phyloP scores from a whole-genome alignment of 2,888 invertebrate species.

The Scaptomyza caliginosa region DNA sequence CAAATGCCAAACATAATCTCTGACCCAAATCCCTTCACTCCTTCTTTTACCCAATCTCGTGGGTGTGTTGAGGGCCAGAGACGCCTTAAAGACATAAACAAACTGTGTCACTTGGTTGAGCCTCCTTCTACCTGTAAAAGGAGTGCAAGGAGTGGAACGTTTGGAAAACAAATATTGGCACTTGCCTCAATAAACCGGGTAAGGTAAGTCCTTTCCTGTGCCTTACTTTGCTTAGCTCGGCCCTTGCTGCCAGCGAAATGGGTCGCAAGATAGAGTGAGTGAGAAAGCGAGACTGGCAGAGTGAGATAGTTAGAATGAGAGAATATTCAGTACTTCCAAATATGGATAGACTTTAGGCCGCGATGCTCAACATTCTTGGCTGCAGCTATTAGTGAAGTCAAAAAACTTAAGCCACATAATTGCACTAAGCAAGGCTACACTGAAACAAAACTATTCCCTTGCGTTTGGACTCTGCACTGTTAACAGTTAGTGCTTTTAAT shows the following conservation, averaged over 20 bases:
- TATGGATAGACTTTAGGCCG: constrained; percentile 12
- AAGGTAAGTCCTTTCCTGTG: constrained; percentile 41
- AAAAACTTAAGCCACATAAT: constrained; percentile 47
- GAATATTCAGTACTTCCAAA: neutral
- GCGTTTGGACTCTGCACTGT: too few species aligned
- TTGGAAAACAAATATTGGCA: constrained; percentile 73
- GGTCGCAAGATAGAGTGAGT: constrained; percentile 42
- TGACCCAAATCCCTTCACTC: constrained; percentile 64
- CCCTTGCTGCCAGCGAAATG: constrained; percentile 44
- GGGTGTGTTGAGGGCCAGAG: constrained; percentile 8
- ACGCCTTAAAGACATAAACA: constrained; percentile 72
- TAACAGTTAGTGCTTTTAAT: too few species aligned
- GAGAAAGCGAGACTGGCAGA: neutral
- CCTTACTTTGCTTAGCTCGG: neutral
- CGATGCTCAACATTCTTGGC: constrained; percentile 48
- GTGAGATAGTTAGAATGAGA: neutral
- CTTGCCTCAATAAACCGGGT: constrained; percentile 74
- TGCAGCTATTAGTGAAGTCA: constrained; percentile 22
- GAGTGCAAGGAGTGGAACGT: neutral
- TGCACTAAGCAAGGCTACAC: constrained; percentile 23
- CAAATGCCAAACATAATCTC: constrained; percentile 65
- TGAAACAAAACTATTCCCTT: neutral
- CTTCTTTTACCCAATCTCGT: too few species aligned
- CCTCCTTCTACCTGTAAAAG: constrained; percentile 16
- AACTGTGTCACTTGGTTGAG: constrained; percentile 68